Conservation (phyloP, 2,113 vertebrate species). For the Petroica traversi region DNA sequence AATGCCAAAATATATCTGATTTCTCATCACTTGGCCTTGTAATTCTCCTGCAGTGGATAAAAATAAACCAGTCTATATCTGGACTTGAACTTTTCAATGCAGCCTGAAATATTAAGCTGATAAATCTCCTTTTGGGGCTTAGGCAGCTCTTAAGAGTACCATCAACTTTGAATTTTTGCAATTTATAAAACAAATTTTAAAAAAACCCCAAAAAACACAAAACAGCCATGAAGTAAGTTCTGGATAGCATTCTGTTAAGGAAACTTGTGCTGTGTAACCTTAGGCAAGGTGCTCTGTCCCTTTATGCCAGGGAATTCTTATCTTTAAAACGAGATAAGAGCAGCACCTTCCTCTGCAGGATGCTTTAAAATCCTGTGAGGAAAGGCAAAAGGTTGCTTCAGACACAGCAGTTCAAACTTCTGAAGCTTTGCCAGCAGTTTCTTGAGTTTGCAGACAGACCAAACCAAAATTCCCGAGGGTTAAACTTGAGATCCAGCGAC, state of each 20-base stretch:
- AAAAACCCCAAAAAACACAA: too few species aligned
- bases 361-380: not conserved
- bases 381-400: not conserved
- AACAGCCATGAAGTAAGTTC: conserved; percentile 20
- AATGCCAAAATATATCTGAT: conserved; percentile 17
- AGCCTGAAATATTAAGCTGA: not conserved
- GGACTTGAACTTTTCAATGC: not conserved
- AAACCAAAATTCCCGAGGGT: not conserved
- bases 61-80: conserved; percentile 37
- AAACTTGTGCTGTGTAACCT: not conserved
- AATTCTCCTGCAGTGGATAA: conserved; percentile 14
- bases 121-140: not conserved
- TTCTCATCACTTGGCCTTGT: not conserved
- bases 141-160: not conserved
- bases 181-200: not conserved
- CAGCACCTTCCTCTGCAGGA: not conserved
- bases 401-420: not conserved
- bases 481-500: not conserved
- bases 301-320: not conserved
- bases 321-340: not conserved
- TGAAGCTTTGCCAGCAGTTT: not conserved
- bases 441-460: not conserved
- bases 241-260: not conserved
- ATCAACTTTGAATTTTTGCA: not conserved
- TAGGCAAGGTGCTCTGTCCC: not conserved